Conservation (phyloP, 2,113 vertebrate genomes). For the Tupaia chinensis region DNA sequence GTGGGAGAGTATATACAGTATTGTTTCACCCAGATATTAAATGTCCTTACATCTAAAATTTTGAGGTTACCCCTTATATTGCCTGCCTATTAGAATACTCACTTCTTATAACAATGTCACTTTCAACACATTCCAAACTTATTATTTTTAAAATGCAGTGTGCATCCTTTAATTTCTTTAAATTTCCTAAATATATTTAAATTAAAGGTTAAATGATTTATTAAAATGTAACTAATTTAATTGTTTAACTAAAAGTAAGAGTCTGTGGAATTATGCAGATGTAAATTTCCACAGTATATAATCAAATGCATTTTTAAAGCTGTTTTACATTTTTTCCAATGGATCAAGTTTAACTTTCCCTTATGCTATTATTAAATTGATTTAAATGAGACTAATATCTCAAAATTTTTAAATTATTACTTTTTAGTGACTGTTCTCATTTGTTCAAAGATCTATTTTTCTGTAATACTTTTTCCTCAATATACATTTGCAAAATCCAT, state of each 20-base stretch:
- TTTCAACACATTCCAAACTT: neutral
- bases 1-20: neutral
- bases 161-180: neutral
- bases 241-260: neutral
- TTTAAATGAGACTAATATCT: constrained; percentile 59
- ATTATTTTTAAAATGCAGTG: no score
- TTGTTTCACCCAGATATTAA: neutral
- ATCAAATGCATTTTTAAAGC: constrained; percentile 22
- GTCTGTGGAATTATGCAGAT: neutral
- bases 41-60: constrained; percentile 9
- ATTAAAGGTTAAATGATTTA: constrained; percentile 34
- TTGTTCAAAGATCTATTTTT: constrained; percentile 53
- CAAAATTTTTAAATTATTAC: constrained; percentile 61
- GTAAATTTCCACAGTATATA: neutral
- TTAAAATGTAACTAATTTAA: neutral
- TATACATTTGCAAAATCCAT: constrained; percentile 49
- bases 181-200: neutral
- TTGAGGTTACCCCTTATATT: neutral
- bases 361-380: constrained; percentile 56
- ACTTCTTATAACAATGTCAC: neutral
- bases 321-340: constrained; percentile 34
- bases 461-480: constrained; percentile 52
- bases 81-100: neutral
- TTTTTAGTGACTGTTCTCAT: constrained; percentile 60
- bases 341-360: constrained; percentile 30